These are phyloP conservation scores for Mormyrus hasselquistii DNA, from an alignment of 2,797 vertebrate genomes.

Conservation along the genomic window DNA sequence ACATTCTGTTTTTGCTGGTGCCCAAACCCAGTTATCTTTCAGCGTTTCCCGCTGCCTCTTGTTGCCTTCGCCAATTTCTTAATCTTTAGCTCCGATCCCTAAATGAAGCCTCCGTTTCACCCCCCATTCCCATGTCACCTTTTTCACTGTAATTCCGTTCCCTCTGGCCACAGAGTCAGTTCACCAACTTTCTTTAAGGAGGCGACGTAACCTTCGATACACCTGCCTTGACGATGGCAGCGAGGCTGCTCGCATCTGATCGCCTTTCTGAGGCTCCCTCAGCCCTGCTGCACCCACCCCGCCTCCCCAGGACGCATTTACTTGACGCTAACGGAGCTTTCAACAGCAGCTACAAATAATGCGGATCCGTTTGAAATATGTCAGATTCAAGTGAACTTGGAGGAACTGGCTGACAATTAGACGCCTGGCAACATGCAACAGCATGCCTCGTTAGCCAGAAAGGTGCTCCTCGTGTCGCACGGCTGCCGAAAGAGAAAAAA, in stretches of 20 bases:
- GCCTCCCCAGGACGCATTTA: background rate
- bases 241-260: background rate
- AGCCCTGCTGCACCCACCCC: no score
- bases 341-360: no score
- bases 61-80: background rate
- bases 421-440: background rate
- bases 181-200: background rate
- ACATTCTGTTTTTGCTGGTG: background rate
- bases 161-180: background rate
- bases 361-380: background rate
- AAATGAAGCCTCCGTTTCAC: background rate
- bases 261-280: background rate
- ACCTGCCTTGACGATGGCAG: background rate
- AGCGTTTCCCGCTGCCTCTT: background rate
- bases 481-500: background rate
- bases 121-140: background rate
- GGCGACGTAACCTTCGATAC: background rate
- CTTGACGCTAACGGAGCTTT: background rate
- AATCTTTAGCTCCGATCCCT: background rate
- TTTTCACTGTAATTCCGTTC: no score
- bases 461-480: background rate
- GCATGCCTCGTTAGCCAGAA: background rate
- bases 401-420: background rate
- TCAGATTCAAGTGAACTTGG: background rate
- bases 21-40: background rate